Conservation (phyloP, 2,888 invertebrate species). For the Luffia ferchaultella region DNA sequence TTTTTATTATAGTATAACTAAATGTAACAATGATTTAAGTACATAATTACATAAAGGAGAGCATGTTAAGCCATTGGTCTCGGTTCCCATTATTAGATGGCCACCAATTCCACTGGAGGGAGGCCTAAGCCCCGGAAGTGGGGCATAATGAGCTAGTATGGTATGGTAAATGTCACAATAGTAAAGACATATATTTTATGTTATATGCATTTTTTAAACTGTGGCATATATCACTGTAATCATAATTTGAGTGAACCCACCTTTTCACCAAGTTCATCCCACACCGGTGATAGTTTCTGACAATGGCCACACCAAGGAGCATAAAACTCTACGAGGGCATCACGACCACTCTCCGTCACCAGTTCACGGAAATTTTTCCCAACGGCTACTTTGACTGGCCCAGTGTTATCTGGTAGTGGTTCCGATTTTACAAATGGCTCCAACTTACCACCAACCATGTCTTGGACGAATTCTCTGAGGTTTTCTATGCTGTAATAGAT, state of each 20-base stretch:
- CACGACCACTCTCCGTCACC: slow-evolving; percentile 89
- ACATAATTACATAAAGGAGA: no score
- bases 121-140: no score
- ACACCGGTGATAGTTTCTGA: slow-evolving; percentile 93
- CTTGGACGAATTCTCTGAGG: slow-evolving; percentile 84
- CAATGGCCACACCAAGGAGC: slow-evolving; percentile 99
- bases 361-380: slow-evolving; percentile 97
- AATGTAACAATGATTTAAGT: no score
- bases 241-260: slow-evolving; percentile 48
- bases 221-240: no score
- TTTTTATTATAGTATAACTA: no score
- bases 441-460: slow-evolving; percentile 81
- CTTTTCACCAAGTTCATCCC: slow-evolving; percentile 92
- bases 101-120: no score
- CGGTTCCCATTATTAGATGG: no score
- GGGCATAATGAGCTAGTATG: no score
- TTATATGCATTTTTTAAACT: no score
- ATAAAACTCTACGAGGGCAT: slow-evolving; percentile 97
- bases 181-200: no score
- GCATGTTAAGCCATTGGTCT: no score
- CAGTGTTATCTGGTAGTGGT: slow-evolving; percentile 86
- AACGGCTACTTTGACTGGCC: slow-evolving; percentile 88
- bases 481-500: slow-evolving; percentile 73
- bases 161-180: no score
- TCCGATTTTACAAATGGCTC: slow-evolving; percentile 97